Evolutionary conservation across 2,113 vertebrate genomes (phyloP).

Genomic region (Syngnathus floridae): DNA sequence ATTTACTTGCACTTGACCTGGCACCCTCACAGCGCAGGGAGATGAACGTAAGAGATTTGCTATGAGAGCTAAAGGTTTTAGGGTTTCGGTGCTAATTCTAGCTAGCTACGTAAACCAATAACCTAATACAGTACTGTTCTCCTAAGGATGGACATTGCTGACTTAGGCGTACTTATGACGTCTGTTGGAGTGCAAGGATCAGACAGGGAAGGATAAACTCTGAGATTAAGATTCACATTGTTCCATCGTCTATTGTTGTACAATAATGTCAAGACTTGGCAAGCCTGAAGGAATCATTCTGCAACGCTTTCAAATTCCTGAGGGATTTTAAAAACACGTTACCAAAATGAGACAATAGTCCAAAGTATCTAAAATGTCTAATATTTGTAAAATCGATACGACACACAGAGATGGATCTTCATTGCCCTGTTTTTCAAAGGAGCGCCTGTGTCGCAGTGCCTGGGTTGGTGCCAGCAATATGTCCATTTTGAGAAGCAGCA

Average conservation of each 20-base stretch:
- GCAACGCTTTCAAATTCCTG: conserved; percentile 1
- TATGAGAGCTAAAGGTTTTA: conserved; percentile 33
- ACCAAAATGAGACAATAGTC: not conserved
- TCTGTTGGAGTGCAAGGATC: conserved; percentile 22
- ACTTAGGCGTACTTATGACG: conserved; percentile 39
- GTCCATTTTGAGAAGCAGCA: conserved; percentile 21
- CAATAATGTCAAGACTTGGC: conserved; percentile 12
- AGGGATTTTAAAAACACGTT: not conserved
- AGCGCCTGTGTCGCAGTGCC: conserved; percentile 28
- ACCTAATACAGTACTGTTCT: conserved; percentile 32
- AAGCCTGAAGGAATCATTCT: conserved; percentile 4
- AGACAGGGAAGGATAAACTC: conserved; percentile 25
- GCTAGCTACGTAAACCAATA: conserved; percentile 12
- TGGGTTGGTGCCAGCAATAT: not conserved
- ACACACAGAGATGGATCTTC: not conserved
- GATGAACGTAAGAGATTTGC: conserved; percentile 12
- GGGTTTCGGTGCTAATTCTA: conserved; percentile 39
- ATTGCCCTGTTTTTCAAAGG: not conserved
- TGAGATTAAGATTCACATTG: conserved; percentile 19
- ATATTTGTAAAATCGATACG: not conserved
- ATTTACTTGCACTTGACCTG: conserved; percentile 16
- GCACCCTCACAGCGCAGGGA: not conserved
- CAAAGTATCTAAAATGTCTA: not conserved
- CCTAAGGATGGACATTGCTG: conserved; percentile 21
- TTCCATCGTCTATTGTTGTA: conserved; percentile 8